A percentile compares a stretch with the other conserved stretches of the same genome.
Evolutionary conservation across 2,113 vertebrate species (phyloP).

Genomic region (Nycticorax nycticorax): DNA sequence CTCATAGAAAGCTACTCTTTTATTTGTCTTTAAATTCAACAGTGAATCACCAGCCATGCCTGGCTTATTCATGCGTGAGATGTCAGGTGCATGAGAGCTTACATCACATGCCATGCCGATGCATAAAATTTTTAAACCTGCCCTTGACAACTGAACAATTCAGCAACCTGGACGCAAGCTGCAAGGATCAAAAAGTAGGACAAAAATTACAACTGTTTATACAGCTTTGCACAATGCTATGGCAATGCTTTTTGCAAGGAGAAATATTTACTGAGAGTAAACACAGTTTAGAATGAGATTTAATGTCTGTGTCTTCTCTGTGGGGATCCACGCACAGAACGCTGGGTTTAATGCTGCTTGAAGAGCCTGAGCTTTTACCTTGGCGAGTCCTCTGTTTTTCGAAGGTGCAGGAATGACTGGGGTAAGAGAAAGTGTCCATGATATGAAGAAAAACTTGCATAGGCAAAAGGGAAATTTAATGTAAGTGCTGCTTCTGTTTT

Average conservation of each 20-base stretch:
- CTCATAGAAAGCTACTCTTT: background rate
- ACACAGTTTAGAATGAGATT: slow-evolving; percentile 40
- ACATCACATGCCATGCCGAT: slow-evolving; percentile 30
- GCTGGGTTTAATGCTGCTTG: background rate
- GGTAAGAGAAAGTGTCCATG: background rate
- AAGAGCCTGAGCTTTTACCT: background rate
- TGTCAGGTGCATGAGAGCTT: slow-evolving; percentile 63
- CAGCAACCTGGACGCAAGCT: slow-evolving; percentile 38
- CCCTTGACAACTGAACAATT: slow-evolving; percentile 61
- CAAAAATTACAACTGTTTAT: slow-evolving; percentile 55
- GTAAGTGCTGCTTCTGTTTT: background rate
- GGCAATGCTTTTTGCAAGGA: slow-evolving; percentile 23
- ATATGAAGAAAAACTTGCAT: background rate
- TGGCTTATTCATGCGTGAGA: slow-evolving; percentile 33
- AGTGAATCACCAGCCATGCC: slow-evolving; percentile 27
- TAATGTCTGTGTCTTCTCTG: slow-evolving; percentile 22
- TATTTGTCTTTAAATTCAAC: slow-evolving; percentile 30
- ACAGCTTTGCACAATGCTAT: slow-evolving; percentile 27
- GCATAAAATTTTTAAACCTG: slow-evolving; percentile 68
- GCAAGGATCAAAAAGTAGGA: slow-evolving; percentile 59
- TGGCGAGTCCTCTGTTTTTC: background rate
- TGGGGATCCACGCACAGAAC: background rate
- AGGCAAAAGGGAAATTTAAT: background rate
- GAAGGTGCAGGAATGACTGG: background rate
- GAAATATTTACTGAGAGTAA: slow-evolving; percentile 49